phyloP scores from a whole-genome alignment of 2,113 vertebrate genomes.

The Pachycephala philippinensis region DNA sequence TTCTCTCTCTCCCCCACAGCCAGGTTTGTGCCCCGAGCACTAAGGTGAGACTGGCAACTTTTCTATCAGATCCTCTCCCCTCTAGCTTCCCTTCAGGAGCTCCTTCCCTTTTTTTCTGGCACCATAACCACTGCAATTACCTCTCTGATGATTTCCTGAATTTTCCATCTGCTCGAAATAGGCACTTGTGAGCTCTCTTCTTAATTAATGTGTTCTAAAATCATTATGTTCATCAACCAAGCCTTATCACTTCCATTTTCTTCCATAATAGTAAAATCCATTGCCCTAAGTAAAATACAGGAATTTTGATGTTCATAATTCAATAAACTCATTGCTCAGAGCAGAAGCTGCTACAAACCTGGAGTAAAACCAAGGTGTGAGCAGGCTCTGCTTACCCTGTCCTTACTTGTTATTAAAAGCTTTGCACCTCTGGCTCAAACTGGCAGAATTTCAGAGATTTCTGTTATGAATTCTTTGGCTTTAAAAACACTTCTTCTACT shows the following conservation, averaged over 20 bases:
- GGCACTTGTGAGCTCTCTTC: constrained; percentile 40
- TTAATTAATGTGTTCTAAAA: constrained; percentile 62
- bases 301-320: background rate
- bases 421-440: background rate
- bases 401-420: background rate
- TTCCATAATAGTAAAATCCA: background rate
- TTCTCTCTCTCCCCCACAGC: background rate
- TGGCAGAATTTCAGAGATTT: background rate
- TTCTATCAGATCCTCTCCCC: constrained; percentile 1
- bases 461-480: background rate
- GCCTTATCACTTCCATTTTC: constrained; percentile 22
- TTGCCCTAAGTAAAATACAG: constrained; percentile 8
- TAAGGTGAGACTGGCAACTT: background rate
- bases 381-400: background rate
- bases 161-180: constrained; percentile 55
- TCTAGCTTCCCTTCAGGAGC: constrained; percentile 41
- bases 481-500: background rate
- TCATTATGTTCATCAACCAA: constrained; percentile 51
- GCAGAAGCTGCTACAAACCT: background rate
- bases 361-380: background rate
- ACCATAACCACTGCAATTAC: constrained; percentile 43
- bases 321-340: background rate
- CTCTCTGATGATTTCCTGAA: constrained; percentile 42
- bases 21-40: constrained; percentile 7
- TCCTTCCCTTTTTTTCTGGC: constrained; percentile 13